Percentiles rank a stretch among this genome's conserved stretches.
Evolutionary conservation across 1,140 invertebrate species (phyloP).

Genomic region (Scaptomyza graminum): DNA sequence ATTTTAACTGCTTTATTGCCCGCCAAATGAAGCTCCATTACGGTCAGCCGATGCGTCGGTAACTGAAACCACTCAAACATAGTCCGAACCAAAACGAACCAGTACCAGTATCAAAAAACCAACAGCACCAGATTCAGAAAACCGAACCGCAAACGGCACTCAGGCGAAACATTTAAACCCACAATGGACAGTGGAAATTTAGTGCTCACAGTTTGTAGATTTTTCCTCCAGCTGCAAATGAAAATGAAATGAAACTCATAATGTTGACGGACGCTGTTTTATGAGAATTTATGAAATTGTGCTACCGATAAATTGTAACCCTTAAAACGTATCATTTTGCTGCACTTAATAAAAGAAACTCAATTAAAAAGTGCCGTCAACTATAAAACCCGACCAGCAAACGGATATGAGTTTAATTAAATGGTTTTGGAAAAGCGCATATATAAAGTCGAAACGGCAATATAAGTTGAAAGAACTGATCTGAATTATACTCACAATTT

Average conservation of each 20-base stretch:
- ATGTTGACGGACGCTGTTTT: constrained; percentile 34
- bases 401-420: constrained; percentile 9
- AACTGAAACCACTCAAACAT: constrained; percentile 11
- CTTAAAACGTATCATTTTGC: too few species aligned
- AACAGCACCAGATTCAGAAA: constrained; percentile 10
- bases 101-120: constrained; percentile 1
- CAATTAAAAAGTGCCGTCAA: constrained; percentile 41
- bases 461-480: neutral
- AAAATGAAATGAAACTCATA: constrained; percentile 39
- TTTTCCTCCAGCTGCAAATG: constrained; percentile 8
- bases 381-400: constrained; percentile 4
- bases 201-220: constrained; percentile 7
- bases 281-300: constrained; percentile 32
- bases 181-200: constrained; percentile 28
- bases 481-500: too few species aligned
- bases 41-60: constrained; percentile 8
- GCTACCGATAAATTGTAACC: too few species aligned
- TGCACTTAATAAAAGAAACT: neutral
- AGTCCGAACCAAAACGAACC: constrained; percentile 9
- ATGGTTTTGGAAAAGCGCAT: constrained; percentile 4
- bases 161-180: constrained; percentile 34
- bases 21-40: constrained; percentile 40
- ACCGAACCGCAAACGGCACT: constrained; percentile 30
- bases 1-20: constrained; percentile 46
- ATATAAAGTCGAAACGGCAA: neutral